phyloP scores from a whole-genome alignment of 2,113 vertebrate species.

The Microtus montanus region DNA sequence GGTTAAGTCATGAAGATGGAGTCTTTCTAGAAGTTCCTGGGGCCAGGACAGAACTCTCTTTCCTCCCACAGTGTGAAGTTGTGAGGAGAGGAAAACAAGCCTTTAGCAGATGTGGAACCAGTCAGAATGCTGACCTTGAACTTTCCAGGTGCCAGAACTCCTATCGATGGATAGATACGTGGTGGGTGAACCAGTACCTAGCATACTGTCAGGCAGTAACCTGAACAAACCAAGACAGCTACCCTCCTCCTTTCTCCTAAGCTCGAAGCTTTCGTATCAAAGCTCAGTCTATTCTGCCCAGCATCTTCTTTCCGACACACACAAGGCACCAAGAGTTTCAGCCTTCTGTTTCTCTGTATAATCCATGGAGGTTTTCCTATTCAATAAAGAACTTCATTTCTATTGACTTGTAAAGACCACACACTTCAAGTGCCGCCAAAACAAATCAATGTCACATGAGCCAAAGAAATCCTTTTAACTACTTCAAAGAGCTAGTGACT shows the following conservation, averaged over 20 bases:
- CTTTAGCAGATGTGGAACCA: not conserved
- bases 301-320: not conserved
- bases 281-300: not conserved
- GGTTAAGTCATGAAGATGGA: too few relatives aligned
- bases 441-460: slow-evolving; percentile 87
- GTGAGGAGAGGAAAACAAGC: not conserved
- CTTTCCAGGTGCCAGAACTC: not conserved
- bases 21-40: not conserved
- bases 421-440: slow-evolving; percentile 83
- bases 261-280: not conserved
- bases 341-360: slow-evolving; percentile 48
- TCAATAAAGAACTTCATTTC: slow-evolving; percentile 80
- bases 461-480: slow-evolving; percentile 80
- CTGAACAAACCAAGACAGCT: too few relatives aligned
- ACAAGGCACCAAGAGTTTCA: not conserved
- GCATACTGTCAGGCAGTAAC: too few relatives aligned
- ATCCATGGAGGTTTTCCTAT: slow-evolving; percentile 72
- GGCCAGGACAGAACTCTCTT: too few relatives aligned
- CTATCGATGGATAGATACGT: not conserved
- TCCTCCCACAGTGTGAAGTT: not conserved
- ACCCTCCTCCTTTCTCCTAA: not conserved
- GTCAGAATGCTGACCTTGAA: not conserved
- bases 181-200: not conserved
- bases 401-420: slow-evolving; percentile 86
- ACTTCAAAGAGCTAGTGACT: slow-evolving; percentile 73